Base-by-base conservation (phyloP, 2,888 invertebrate genomes). In the Dendrolimus houi region DNA sequence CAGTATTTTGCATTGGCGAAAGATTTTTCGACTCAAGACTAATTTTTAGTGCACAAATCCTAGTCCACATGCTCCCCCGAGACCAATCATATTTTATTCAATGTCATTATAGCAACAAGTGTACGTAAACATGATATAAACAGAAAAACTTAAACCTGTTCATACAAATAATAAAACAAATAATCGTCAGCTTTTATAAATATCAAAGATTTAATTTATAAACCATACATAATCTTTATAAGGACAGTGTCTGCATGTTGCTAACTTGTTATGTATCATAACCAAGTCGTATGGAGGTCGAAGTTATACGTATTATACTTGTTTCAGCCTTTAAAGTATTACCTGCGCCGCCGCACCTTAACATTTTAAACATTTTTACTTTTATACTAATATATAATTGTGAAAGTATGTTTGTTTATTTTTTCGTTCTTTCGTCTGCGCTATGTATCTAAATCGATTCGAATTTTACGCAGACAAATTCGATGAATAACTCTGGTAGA, bases 271-370 rank as follows among this genome's bases (percentile, higher is more conserved):
- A 47, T 47, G 47, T 12, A 47, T 47, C 47, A 47, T 47, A 47
- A 47, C 9, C 47, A 9, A 47, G 47, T 10, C 9, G 2, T 10
- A 47, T 47, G 47, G 47, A 47, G 47, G 47, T 47, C 47, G 9
- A 47, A 12, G 29, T 29, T 29, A 29, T 29, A 47, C 12, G 8
- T 47, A 47, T 47, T 47, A 10, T 47, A 47, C 6, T 47, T 10
- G 7, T 8, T 47, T 47, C 12, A 47, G 12, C 12, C 47, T 47
- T 12, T 47, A 47, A 47, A 42, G 42, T 42, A 61, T 60, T 14
- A 3, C 29, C 62, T 62, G 57, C 52, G 57, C 58, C 29, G 14
- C 58, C 57, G 62, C 67, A 62, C 61, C 9, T 47, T 47, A 29
- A 29, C 3, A 47, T 47, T 47, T 47, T 47, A 7, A 29, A 47